Base-by-base conservation (phyloP, 2,888 invertebrate species). In the Ecdyonurus torrentis region DNA sequence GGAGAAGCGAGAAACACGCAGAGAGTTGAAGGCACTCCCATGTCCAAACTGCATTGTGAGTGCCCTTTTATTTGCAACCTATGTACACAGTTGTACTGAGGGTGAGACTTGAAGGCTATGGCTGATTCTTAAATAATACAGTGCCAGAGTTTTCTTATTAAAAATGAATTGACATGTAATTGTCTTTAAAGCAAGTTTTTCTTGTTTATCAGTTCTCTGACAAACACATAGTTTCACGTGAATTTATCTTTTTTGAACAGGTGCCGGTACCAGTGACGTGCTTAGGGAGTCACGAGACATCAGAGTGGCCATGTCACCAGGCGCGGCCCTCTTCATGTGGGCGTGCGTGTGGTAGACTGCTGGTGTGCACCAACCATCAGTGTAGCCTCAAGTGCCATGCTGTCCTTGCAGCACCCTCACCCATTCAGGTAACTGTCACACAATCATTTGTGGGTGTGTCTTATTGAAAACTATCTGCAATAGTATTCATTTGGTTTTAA, bases 321-420 rank as follows among this genome's bases (percentile, higher is more conserved):
- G 87, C 91, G 1, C 78, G 77, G 62, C 79, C 87, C 0, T 78
- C 80, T 3, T 88, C 89, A 5, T 97, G 97, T 72, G 88, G 89
- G 1, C 78, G 89, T 67, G 76, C 79, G 20, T 97, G 97, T 75
- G 85, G 84, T 0, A 81, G 83, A 62, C 71, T 76, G 1, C 75
- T 97, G 18, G 71, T 77, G 1, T 96, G 96, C 73, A 83, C 84
- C 1, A 87, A 88, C 71, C 97, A 97, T 71, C 77, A 70, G 0
- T 95, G 95, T 72, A 72, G 76, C 19, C 71, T 82, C 61, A 74
- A 80, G 19, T 95, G 95, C 72, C 95, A 95, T 68, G 65, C 64
- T n/a, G 70, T 70, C 7, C 65, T n/a, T 23, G n/a, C 25, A 23
- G 18, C 58, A 20, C 10, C 18, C 22, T n/a, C n/a, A n/a, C n/a